phyloP scores from a whole-genome alignment of 2,888 invertebrate genomes.

The Brachynemurus nebulosus region DNA sequence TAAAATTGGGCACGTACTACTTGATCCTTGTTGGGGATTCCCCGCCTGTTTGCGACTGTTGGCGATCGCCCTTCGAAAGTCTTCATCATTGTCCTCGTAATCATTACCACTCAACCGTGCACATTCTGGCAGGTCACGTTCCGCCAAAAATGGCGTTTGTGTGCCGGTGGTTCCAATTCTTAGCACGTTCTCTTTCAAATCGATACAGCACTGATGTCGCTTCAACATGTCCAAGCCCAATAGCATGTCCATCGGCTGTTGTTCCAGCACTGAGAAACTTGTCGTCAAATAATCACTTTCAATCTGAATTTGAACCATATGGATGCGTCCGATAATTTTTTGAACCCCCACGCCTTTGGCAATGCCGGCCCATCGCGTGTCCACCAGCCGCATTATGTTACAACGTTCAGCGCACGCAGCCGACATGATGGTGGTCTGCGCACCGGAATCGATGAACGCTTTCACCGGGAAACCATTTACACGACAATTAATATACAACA shows the following conservation, averaged over 20 bases:
- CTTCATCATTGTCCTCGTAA: conserved; percentile 59
- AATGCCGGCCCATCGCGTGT: conserved; percentile 87
- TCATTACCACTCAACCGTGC: conserved; percentile 60
- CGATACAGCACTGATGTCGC: conserved; percentile 91
- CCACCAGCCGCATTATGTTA: conserved; percentile 79
- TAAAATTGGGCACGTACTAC: neutral
- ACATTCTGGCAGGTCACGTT: conserved; percentile 59
- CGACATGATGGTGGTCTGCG: conserved; percentile 98
- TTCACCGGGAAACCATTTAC: conserved; percentile 95
- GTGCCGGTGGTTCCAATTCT: conserved; percentile 91
- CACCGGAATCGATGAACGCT: conserved; percentile 96
- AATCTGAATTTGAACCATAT: conserved; percentile 94
- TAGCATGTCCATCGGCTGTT: conserved; percentile 97
- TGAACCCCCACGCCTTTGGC: conserved; percentile 97
- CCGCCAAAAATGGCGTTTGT: conserved; percentile 75
- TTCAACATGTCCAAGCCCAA: conserved; percentile 95
- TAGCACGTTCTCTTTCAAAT: conserved; percentile 74
- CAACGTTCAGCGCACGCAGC: conserved; percentile 89
- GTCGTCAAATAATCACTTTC: conserved; percentile 87
- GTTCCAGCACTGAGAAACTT: conserved; percentile 90
- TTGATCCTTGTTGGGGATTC: neutral
- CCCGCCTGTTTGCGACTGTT: conserved; percentile 53
- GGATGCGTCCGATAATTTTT: conserved; percentile 89
- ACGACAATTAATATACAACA: conserved; percentile 94
- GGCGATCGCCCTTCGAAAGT: conserved; percentile 56